Evolutionary conservation across 2,113 vertebrate genomes (phyloP).

Genomic region (Strix uralensis): DNA sequence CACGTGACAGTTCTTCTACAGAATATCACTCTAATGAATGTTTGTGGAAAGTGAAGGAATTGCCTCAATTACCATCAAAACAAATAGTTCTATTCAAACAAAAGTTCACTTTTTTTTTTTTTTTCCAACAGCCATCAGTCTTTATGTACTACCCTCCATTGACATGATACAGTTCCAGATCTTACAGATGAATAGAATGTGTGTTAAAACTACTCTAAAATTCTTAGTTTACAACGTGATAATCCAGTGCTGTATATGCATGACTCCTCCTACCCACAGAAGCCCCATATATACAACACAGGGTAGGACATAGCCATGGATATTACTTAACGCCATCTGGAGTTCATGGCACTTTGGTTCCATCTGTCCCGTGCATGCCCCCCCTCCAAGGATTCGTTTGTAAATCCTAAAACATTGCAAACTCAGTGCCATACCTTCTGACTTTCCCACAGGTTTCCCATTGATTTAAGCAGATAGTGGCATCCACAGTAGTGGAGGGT

Average conservation of each 20-base stretch:
- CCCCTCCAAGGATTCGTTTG: neutral
- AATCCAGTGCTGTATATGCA: neutral
- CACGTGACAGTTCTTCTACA: constrained; percentile 32
- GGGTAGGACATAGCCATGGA: neutral
- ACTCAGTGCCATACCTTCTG: neutral
- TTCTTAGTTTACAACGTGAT: neutral
- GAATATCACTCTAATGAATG: constrained; percentile 56
- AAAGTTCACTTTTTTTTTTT: constrained; percentile 14
- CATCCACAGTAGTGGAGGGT: neutral
- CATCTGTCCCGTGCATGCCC: neutral
- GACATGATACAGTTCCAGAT: constrained; percentile 13
- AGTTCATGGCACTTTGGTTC: neutral
- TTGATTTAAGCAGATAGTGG: neutral
- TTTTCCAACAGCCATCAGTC: neutral
- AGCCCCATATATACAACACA: neutral
- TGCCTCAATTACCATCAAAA: constrained; percentile 62
- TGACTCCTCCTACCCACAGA: neutral
- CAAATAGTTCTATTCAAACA: constrained; percentile 43
- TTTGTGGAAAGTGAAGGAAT: constrained; percentile 55
- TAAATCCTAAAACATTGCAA: neutral
- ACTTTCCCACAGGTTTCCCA: neutral
- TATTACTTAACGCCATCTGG: neutral
- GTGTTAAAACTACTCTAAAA: constrained; percentile 1
- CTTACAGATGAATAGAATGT: constrained; percentile 27
- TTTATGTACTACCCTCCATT: constrained; percentile 25